phyloP scores from a whole-genome alignment of 2,797 vertebrate genomes.

The Periparus ater region DNA sequence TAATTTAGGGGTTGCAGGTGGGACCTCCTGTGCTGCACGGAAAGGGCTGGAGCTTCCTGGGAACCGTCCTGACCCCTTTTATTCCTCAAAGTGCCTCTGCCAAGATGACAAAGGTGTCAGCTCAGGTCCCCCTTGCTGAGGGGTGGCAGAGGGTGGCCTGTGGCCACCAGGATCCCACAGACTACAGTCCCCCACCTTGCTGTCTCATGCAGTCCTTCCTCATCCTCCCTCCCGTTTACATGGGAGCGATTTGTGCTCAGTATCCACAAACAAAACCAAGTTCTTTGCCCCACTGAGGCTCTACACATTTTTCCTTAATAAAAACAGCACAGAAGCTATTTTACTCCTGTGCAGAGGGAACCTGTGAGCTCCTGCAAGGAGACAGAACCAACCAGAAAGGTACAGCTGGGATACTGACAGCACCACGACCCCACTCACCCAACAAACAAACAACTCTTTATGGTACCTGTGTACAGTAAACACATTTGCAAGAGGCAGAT shows the following conservation, averaged over 20 bases:
- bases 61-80: fast-evolving
- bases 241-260: not conserved
- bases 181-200: not conserved
- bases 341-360: not conserved
- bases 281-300: not conserved
- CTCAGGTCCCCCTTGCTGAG: not conserved
- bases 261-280: not conserved
- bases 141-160: not conserved
- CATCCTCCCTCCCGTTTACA: not conserved
- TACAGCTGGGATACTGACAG: not conserved
- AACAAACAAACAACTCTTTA: not conserved
- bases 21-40: not conserved
- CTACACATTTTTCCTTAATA: not conserved
- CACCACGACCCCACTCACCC: not conserved
- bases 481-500: not conserved
- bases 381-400: not conserved
- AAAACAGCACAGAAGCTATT: not conserved
- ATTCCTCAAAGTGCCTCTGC: not conserved
- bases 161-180: not conserved
- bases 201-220: not conserved
- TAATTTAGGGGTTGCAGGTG: not conserved
- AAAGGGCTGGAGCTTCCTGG: not conserved
- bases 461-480: not conserved
- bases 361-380: not conserved
- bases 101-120: not conserved